A percentile compares a stretch with the other conserved stretches of the same genome.
These are phyloP conservation scores for Hydrotaea cyrtoneurina DNA, from an alignment of 2,888 invertebrate genomes.

Conservation along the genomic window DNA sequence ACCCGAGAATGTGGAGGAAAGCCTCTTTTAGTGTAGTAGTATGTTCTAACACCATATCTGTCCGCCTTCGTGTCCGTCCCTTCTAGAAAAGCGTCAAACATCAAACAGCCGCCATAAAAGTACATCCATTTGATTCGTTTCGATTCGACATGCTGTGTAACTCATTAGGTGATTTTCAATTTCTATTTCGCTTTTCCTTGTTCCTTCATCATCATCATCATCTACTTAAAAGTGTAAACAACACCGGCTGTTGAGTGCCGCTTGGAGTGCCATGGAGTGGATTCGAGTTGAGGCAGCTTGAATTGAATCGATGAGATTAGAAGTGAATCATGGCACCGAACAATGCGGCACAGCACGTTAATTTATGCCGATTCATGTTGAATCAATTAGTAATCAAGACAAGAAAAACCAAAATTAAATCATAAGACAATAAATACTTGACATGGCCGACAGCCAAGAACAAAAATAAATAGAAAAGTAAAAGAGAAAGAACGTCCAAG, in stretches of 20 bases:
- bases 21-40: not conserved
- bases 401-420: conserved; percentile 67
- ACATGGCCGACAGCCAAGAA: conserved; percentile 27
- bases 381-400: conserved; percentile 72
- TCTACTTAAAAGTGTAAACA: conserved; percentile 30
- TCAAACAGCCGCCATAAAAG: conserved; percentile 57
- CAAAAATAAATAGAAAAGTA: not conserved
- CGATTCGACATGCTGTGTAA: conserved; percentile 65
- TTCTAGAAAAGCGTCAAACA: conserved; percentile 10
- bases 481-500: not conserved
- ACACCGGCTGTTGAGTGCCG: conserved; percentile 13
- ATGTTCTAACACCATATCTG: conserved; percentile 2
- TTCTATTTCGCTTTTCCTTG: conserved; percentile 27
- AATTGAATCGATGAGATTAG: conserved; percentile 29
- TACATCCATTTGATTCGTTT: conserved; percentile 59
- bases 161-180: conserved; percentile 64
- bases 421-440: conserved; percentile 63
- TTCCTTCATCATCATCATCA: not conserved
- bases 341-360: conserved; percentile 39
- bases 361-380: conserved; percentile 71
- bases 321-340: conserved; percentile 30
- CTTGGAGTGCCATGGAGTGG: conserved; percentile 6
- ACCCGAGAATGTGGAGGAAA: conserved; percentile 12
- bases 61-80: not conserved
- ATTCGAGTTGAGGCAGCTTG: conserved; percentile 30